phyloP scores from a whole-genome alignment of 2,113 vertebrate species.

The Onychorhynchus coronatus region DNA sequence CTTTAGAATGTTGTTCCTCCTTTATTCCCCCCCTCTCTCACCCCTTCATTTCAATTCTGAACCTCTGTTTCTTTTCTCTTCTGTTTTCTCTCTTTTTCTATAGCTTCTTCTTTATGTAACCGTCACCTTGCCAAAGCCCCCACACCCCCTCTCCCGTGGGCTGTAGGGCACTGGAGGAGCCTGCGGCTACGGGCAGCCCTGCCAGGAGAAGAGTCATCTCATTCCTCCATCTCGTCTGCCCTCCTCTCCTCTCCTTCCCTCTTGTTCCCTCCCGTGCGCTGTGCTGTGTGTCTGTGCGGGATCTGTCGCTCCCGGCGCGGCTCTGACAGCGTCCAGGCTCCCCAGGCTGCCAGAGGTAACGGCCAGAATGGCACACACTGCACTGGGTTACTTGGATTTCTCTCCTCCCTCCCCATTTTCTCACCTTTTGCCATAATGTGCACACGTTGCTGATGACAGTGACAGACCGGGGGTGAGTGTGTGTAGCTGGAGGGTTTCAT shows the following conservation, averaged over 20 bases:
- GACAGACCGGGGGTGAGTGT: not conserved
- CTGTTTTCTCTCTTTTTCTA: constrained; percentile 70
- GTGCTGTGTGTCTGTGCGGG: constrained; percentile 63
- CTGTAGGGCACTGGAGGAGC: constrained; percentile 73
- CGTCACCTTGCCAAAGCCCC: constrained; percentile 73
- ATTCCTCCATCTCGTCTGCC: constrained; percentile 69
- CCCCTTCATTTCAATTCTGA: constrained; percentile 70
- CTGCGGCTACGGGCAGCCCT: constrained; percentile 45
- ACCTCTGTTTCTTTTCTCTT: constrained; percentile 62
- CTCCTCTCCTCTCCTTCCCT: constrained; percentile 47
- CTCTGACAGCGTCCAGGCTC: not conserved
- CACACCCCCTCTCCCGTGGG: constrained; percentile 71
- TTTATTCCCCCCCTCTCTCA: not conserved
- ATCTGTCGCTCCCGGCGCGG: not conserved
- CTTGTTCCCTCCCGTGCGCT: constrained; percentile 52
- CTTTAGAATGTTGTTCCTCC: not conserved
- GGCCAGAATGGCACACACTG: not conserved
- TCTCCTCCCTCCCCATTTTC: not conserved
- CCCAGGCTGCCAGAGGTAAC: constrained; percentile 2
- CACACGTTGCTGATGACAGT: not conserved
- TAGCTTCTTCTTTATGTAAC: constrained; percentile 87
- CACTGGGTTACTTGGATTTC: not conserved
- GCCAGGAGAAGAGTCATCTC: constrained; percentile 75
- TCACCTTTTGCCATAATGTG: not conserved
- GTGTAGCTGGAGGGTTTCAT: not conserved